A percentile compares a stretch with the other conserved stretches of the same genome.
These are phyloP conservation scores for Drosophila chauvacae DNA, from an alignment of 1,140 invertebrate species.

Conservation along the genomic window DNA sequence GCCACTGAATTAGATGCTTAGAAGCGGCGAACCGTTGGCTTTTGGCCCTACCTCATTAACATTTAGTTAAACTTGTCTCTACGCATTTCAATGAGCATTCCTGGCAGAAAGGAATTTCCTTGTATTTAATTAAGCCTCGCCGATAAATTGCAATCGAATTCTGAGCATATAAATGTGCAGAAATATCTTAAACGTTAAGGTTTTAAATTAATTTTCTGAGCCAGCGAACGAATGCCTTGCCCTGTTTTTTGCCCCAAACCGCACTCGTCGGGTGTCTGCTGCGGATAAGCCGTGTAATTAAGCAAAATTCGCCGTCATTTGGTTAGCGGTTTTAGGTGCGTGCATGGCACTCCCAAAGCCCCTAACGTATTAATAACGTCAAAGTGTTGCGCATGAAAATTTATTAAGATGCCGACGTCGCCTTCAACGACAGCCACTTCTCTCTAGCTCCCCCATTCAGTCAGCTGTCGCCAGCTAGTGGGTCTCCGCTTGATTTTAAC, in stretches of 20 bases:
- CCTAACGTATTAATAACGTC: conserved; percentile 75
- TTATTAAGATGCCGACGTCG: conserved; percentile 75
- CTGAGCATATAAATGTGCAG: conserved; percentile 28
- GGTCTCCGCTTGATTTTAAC: conserved; percentile 49
- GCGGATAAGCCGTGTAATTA: conserved; percentile 50
- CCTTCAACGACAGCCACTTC: conserved; percentile 43
- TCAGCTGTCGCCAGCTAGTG: conserved; percentile 25
- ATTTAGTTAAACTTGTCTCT: conserved; percentile 41
- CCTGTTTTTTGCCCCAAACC: conserved; percentile 13
- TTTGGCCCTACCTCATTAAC: conserved; percentile 50
- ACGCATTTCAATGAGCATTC: conserved; percentile 54
- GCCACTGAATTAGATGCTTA: conserved; percentile 43
- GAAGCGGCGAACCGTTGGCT: conserved; percentile 6
- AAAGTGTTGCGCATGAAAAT: conserved; percentile 73
- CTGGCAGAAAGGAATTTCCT: conserved; percentile 53
- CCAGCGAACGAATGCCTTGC: conserved; percentile 3
- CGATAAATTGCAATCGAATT: conserved; percentile 65
- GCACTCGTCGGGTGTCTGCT: conserved; percentile 32
- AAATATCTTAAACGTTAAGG: background rate
- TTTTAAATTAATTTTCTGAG: conserved; percentile 60
- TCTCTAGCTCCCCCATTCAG: conserved; percentile 8
- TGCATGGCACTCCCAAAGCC: conserved; percentile 27
- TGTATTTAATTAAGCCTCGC: conserved; percentile 66
- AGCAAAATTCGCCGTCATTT: conserved; percentile 41
- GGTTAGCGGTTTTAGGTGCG: conserved; percentile 70